These are phyloP conservation scores for Tanytarsus gracilentus DNA, from an alignment of 2,888 invertebrate genomes.

Conservation along the genomic window DNA sequence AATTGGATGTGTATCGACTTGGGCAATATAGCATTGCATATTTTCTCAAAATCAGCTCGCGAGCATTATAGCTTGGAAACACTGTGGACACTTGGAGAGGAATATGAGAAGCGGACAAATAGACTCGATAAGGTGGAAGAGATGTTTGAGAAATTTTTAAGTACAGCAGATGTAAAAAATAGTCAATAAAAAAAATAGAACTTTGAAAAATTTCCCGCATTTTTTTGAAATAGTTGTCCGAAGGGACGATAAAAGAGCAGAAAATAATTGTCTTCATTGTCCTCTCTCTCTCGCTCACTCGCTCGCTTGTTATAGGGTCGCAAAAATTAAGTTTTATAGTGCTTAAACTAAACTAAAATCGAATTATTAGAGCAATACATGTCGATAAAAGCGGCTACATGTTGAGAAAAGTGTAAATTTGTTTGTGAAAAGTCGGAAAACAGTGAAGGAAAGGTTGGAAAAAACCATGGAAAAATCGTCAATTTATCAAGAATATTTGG, in stretches of 20 bases:
- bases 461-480: conserved; percentile 2
- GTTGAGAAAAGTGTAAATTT: conserved; percentile 5
- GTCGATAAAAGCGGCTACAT: background rate
- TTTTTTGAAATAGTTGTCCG: too few species aligned
- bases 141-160: background rate
- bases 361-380: background rate
- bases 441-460: background rate
- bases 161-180: background rate
- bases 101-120: conserved; percentile 54
- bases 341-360: background rate
- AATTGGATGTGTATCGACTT: conserved; percentile 89
- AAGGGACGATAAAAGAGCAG: too few species aligned
- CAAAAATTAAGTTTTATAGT: background rate
- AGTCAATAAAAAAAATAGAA: background rate
- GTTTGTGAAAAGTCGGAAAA: background rate
- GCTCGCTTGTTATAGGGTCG: too few species aligned
- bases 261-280: too few species aligned
- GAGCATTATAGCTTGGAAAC: conserved; percentile 77
- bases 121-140: background rate
- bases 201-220: too few species aligned
- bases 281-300: too few species aligned
- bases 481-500: conserved; percentile 24
- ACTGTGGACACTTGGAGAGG: conserved; percentile 78
- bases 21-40: conserved; percentile 85
- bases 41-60: conserved; percentile 65